phyloP scores from a whole-genome alignment of 2,797 vertebrate genomes.

The Anabas testudineus region DNA sequence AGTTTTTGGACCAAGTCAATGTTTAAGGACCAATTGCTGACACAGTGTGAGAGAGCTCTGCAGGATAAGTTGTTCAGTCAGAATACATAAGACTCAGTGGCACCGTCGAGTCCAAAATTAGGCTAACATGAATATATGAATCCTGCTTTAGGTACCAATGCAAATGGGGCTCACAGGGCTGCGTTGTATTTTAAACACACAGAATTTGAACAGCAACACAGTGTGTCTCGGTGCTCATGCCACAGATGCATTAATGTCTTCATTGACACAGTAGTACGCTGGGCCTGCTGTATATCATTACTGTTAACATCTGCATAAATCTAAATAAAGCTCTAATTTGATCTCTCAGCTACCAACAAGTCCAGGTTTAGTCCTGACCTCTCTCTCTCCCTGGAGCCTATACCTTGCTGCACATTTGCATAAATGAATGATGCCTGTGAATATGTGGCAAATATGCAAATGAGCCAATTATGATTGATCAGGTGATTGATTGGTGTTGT shows the following conservation, averaged over 20 bases:
- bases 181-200: constrained; percentile 38
- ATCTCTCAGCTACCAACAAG: constrained; percentile 61
- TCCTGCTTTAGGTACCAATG: constrained; percentile 28
- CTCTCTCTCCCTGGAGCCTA: constrained; percentile 50
- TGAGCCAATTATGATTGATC: constrained; percentile 76
- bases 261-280: constrained; percentile 51
- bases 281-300: constrained; percentile 75
- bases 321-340: constrained; percentile 80
- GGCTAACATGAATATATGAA: constrained; percentile 47
- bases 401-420: constrained; percentile 57
- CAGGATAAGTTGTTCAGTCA: constrained; percentile 15
- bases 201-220: constrained; percentile 27
- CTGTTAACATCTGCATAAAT: constrained; percentile 80
- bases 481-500: constrained; percentile 75
- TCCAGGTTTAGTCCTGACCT: constrained; percentile 63
- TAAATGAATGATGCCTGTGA: constrained; percentile 71
- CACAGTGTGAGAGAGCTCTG: not conserved
- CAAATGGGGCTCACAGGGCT: constrained; percentile 40
- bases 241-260: constrained; percentile 53
- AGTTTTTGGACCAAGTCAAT: not conserved
- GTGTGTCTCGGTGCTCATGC: constrained; percentile 13
- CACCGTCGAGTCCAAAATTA: constrained; percentile 14
- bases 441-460: constrained; percentile 69
- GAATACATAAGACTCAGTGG: constrained; percentile 1
- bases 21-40: not conserved